Conservation (phyloP, 2,113 vertebrate species). For the Corythornis cristatus region DNA sequence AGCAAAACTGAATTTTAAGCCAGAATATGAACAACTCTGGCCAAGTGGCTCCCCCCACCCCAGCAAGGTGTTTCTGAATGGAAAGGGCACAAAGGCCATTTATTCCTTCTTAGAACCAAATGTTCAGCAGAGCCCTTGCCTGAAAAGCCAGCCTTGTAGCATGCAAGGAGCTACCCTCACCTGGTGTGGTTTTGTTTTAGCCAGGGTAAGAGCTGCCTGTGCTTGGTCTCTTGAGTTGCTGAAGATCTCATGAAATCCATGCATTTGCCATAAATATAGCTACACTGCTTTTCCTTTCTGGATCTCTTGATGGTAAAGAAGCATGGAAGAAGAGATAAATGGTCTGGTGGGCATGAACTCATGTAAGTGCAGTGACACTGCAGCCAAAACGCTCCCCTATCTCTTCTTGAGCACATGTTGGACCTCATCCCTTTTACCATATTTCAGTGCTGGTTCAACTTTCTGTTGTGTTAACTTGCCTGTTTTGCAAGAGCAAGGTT, state of each 20-base stretch:
- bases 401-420: fast-evolving
- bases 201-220: not conserved
- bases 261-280: not conserved
- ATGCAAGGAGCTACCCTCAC: not conserved
- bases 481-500: not conserved
- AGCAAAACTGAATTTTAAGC: not conserved
- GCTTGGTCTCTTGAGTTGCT: not conserved
- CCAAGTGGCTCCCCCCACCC: not conserved
- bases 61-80: not conserved
- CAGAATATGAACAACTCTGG: not conserved
- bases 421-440: not conserved
- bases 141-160: not conserved
- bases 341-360: not conserved
- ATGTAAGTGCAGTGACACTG: fast-evolving
- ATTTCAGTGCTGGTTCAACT: not conserved
- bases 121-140: not conserved
- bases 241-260: not conserved
- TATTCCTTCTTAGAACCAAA: not conserved
- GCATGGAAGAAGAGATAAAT: not conserved
- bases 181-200: not conserved
- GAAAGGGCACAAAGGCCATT: not conserved
- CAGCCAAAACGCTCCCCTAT: not conserved
- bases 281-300: not conserved
- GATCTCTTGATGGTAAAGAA: not conserved
- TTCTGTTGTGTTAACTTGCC: not conserved